Evolutionary conservation across 2,797 vertebrate species (phyloP).

Genomic region (Thalassophryne amazonica): DNA sequence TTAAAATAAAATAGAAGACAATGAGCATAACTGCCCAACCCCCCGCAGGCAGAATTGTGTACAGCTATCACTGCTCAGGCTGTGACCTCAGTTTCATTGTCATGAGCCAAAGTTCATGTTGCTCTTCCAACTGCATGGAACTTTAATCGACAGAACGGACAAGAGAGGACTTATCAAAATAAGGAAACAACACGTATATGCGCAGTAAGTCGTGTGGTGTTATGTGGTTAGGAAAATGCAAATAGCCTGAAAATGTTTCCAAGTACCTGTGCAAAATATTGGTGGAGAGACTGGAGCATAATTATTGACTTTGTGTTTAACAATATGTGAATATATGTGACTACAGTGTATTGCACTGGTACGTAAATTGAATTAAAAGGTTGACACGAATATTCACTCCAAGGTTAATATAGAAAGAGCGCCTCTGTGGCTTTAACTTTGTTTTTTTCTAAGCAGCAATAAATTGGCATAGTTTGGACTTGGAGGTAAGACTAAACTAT

Average conservation of each 20-base stretch:
- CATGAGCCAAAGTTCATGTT: conserved; percentile 74
- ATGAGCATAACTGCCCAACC: too few relatives aligned
- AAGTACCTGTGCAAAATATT: too few relatives aligned
- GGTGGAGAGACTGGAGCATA: not conserved
- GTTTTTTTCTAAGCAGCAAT: too few relatives aligned
- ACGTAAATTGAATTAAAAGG: too few relatives aligned
- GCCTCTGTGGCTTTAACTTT: too few relatives aligned
- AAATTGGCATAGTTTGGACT: not conserved
- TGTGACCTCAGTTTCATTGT: conserved; percentile 38
- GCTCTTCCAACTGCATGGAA: conserved; percentile 51
- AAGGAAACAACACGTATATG: conserved; percentile 30
- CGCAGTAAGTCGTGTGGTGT: conserved; percentile 36
- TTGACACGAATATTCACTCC: too few relatives aligned
- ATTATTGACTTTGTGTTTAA: not conserved
- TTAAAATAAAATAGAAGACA: too few relatives aligned
- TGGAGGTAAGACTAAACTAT: not conserved
- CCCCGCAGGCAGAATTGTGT: too few relatives aligned
- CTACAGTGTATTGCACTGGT: too few relatives aligned
- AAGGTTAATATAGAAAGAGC: too few relatives aligned
- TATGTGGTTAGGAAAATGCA: conserved; percentile 7
- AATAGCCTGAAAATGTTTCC: not conserved
- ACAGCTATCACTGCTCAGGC: too few relatives aligned
- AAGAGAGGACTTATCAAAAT: conserved; percentile 34
- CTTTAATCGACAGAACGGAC: conserved; percentile 37
- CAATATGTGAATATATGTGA: too few relatives aligned